Conservation (phyloP, 2,797 vertebrate species). For the Sphenopsis melanotis region DNA sequence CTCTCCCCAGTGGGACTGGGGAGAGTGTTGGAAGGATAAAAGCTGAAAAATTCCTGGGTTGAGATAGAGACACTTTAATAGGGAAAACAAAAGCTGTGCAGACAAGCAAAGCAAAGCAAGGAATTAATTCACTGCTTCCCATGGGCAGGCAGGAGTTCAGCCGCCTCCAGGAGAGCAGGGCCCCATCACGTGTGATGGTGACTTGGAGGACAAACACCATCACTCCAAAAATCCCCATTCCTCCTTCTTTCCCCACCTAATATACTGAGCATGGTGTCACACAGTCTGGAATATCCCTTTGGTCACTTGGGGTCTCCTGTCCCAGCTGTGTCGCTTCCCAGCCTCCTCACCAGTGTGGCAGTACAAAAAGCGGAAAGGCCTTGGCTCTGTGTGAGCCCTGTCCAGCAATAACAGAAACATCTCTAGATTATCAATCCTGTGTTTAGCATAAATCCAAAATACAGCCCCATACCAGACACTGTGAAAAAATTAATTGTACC, state of each 20-base stretch:
- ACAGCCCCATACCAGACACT: neutral
- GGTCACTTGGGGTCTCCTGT: neutral
- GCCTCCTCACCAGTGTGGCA: fast-evolving
- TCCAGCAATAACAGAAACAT: neutral
- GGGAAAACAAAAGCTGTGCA: neutral
- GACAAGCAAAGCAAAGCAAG: neutral
- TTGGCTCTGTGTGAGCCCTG: neutral
- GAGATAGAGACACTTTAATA: neutral
- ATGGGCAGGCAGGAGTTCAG: neutral
- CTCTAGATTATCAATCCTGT: neutral
- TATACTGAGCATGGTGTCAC: too few relatives aligned
- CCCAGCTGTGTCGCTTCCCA: neutral
- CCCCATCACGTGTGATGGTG: fast-evolving
- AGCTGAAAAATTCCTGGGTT: neutral
- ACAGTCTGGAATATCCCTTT: neutral
- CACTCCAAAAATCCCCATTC: neutral
- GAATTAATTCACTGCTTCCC: neutral
- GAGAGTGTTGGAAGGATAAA: neutral
- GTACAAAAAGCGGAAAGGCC: neutral
- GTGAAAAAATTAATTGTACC: neutral
- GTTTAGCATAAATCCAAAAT: neutral
- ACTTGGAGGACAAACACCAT: neutral
- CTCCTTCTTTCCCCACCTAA: neutral
- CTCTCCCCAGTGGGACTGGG: neutral
- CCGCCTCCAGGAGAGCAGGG: neutral